A percentile compares a stretch with the other conserved stretches of the same genome.
phyloP scores from a whole-genome alignment of 2,888 invertebrate genomes.

The Protodeltote pygarga region DNA sequence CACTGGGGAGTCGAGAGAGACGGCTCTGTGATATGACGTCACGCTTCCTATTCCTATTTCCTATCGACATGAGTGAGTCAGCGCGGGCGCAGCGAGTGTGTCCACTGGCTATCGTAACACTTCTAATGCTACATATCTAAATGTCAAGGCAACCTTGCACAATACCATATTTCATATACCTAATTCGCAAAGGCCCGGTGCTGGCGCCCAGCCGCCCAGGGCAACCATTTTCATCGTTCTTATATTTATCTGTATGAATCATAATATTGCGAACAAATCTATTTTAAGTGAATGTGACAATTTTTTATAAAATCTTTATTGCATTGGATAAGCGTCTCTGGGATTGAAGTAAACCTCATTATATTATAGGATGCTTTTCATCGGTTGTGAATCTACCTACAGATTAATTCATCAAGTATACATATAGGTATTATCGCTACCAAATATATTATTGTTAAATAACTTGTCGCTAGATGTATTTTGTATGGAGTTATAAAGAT shows the following conservation, averaged over 20 bases:
- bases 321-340: background rate
- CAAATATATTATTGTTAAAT: too few relatives aligned
- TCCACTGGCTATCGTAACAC: background rate
- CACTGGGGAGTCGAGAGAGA: too few relatives aligned
- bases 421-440: too few relatives aligned
- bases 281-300: background rate
- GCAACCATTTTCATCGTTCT: background rate
- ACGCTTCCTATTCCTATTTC: too few relatives aligned
- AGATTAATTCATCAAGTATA: too few relatives aligned
- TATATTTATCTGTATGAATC: conserved; percentile 28
- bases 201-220: too few relatives aligned
- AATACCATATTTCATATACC: conserved; percentile 13
- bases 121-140: conserved; percentile 9
- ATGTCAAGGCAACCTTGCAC: conserved; percentile 39
- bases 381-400: too few relatives aligned
- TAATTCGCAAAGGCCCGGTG: conserved; percentile 9
- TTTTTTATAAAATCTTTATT: background rate
- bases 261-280: conserved; percentile 6
- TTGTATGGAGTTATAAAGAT: too few relatives aligned
- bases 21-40: background rate
- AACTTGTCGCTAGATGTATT: too few relatives aligned
- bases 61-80: too few relatives aligned
- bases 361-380: too few relatives aligned
- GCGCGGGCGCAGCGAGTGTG: too few relatives aligned
- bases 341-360: background rate